phyloP scores from a whole-genome alignment of 2,113 vertebrate species.

The Rhizomys pruinosus region DNA sequence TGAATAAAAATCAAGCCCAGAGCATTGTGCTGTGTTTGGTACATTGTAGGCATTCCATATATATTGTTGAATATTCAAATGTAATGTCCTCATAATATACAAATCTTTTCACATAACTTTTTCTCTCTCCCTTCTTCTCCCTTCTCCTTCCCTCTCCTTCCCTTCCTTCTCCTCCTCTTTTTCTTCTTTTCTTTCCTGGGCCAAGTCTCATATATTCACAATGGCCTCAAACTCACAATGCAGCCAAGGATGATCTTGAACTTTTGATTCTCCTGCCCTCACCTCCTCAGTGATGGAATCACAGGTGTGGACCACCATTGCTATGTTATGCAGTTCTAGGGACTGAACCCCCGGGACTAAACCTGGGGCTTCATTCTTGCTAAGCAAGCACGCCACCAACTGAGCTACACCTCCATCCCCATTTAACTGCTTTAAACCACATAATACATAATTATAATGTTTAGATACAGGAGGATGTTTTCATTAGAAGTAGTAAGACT shows the following conservation, averaged over 20 bases:
- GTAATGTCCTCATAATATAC: background rate
- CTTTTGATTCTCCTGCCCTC: background rate
- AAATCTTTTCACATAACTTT: background rate
- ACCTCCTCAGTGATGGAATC: background rate
- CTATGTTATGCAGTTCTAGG: background rate
- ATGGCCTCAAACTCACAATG: background rate
- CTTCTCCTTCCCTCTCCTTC: background rate
- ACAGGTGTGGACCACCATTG: background rate
- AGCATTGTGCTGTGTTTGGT: background rate
- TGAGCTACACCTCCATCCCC: background rate
- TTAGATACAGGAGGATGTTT: background rate
- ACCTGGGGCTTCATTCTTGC: background rate
- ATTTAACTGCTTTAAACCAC: background rate
- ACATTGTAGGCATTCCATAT: background rate
- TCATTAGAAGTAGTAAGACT: background rate
- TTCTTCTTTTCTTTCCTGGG: background rate
- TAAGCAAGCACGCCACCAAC: background rate
- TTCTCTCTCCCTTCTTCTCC: background rate
- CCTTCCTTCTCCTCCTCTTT: no score
- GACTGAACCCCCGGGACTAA: no score
- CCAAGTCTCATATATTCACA: background rate
- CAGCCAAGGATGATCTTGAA: background rate
- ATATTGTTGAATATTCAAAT: background rate
- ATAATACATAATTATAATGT: slow-evolving; percentile 9
- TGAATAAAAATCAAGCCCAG: slow-evolving; percentile 25